Base-by-base conservation (phyloP, 1,140 invertebrate genomes). In the Drosophila leontia region DNA sequence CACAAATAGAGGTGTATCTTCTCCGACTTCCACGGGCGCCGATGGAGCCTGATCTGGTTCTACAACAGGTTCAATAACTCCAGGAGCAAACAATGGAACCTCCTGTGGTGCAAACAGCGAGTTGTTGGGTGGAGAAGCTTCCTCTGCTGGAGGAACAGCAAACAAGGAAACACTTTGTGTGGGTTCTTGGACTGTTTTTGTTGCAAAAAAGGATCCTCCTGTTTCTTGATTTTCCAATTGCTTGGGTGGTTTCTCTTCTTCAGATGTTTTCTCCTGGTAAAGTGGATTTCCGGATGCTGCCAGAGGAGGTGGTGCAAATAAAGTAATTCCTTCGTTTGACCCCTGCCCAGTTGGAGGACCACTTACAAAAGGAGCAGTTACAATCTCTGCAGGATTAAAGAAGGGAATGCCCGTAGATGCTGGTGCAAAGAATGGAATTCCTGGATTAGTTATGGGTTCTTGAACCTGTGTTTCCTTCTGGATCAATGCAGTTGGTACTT, bases 1-100 rank as follows among this genome's bases (percentile, higher is more conserved):
- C 35, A 86, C 84, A 51, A 84, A 88, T 26, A 86, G 26, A 39
- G 80, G 55, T 29, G 19, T 19, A 8, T 35, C 34, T 13, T 75
- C 50, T 23, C 0, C 48, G 9, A 13, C 12, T 15, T 65, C 35
- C 7, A 39, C 35, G 19, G 48, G 35, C 13, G 35, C 64, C 11
- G 74, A 35, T 15, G 59, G 50, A 26, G 35, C 13, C 7, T 26
- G 67, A 23, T 75, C 35, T 39, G 32, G 29, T 23, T 64, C 55
- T 3, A 51, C 3, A 5, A 68, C 48, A 7, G 67, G 67, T 32
- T 70, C 67, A 2, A 70, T 70, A 23, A 76, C 47, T 29, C 23
- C 62, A 9, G 72, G 53, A n/a, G 45, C 23, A n/a, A 29, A 67
- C 8, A 59, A 44, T 5, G 55, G 41, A 19, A 15, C 53, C 6